Conservation (phyloP, 2,888 invertebrate genomes). For the Drosophila barbarae region DNA sequence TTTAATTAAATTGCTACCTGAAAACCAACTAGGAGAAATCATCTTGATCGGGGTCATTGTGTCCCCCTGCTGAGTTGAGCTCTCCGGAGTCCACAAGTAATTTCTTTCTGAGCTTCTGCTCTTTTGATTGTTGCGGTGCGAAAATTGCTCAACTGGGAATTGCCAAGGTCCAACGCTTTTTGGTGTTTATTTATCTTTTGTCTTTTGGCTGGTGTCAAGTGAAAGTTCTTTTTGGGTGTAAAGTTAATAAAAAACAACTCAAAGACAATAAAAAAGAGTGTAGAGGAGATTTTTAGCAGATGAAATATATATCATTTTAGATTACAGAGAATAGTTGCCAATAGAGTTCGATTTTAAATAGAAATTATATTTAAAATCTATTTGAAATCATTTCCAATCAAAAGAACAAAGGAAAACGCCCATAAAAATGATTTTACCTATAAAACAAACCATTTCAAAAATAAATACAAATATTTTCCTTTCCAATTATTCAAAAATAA, state of each 20-base stretch:
- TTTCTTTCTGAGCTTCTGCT: constrained; percentile 9
- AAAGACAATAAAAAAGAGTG: too few relatives aligned
- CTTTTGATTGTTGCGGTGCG: constrained; percentile 8
- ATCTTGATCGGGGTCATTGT: constrained; percentile 2
- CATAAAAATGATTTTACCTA: not conserved
- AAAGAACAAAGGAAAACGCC: too few relatives aligned
- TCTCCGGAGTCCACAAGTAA: constrained; percentile 2
- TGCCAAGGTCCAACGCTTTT: not conserved
- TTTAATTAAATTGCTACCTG: constrained; percentile 12
- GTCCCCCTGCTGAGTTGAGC: not conserved
- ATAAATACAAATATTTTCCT: not conserved
- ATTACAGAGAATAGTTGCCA: too few relatives aligned
- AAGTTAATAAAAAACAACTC: constrained; percentile 1
- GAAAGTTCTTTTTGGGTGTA: not conserved
- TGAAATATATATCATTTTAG: too few relatives aligned
- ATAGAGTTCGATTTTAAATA: too few relatives aligned
- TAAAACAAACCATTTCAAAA: not conserved
- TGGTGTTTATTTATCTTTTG: constrained; percentile 3
- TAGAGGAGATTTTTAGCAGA: too few relatives aligned
- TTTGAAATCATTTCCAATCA: too few relatives aligned
- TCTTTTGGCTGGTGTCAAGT: not conserved
- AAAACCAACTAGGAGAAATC: not conserved
- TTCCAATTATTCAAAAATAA: not conserved
- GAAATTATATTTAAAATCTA: too few relatives aligned
- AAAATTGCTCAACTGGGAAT: constrained; percentile 4